These are phyloP conservation scores for Synanthedon vespiformis DNA, from an alignment of 2,888 invertebrate species.

Conservation along the genomic window DNA sequence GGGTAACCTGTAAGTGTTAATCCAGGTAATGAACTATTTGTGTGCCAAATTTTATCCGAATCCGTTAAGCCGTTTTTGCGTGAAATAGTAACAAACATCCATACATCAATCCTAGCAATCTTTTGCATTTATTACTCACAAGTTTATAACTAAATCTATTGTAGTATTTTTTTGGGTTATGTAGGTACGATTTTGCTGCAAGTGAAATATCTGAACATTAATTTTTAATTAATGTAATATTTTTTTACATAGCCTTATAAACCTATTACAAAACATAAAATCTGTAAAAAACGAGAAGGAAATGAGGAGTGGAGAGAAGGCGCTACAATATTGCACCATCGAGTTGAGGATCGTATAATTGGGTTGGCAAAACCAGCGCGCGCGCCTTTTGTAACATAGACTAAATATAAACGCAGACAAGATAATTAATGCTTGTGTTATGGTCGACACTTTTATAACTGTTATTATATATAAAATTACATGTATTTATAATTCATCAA, in stretches of 20 bases:
- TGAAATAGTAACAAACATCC: no score
- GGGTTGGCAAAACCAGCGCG: constrained; percentile 33
- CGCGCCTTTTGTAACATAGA: constrained; percentile 12
- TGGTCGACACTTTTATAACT: no score
- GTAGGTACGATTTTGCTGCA: background rate
- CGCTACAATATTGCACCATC: constrained; percentile 42
- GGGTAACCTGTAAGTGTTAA: no score
- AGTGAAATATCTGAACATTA: background rate
- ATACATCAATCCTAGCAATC: no score
- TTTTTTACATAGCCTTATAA: constrained; percentile 11
- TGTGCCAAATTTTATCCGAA: no score
- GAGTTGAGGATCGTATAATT: constrained; percentile 32
- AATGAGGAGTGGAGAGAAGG: constrained; percentile 11
- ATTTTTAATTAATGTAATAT: background rate
- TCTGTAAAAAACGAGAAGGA: constrained; percentile 10
- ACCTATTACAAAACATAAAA: constrained; percentile 18
- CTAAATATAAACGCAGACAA: constrained; percentile 7
- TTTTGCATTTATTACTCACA: no score
- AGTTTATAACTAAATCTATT: background rate
- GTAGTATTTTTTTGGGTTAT: background rate
- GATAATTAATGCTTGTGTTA: background rate
- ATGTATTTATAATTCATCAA: no score
- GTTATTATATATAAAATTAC: no score
- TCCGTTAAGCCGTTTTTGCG: no score
- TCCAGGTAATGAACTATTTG: no score